Percentiles rank a stretch among this genome's conserved stretches.
These are phyloP conservation scores for Ennomos fuscantarius DNA, from an alignment of 2,888 invertebrate species.

Conservation along the genomic window DNA sequence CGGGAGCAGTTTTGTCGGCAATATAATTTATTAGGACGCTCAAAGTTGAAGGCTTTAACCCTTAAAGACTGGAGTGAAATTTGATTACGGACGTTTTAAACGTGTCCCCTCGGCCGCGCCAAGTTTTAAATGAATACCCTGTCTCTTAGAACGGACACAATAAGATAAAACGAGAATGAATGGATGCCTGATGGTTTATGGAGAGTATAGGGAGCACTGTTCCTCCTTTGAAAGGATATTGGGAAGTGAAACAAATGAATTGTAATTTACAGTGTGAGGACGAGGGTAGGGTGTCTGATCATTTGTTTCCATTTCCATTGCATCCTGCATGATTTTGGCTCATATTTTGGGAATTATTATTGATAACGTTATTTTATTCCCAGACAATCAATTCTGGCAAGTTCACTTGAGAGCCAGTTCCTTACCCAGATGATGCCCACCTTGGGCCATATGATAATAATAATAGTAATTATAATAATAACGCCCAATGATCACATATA, in stretches of 20 bases:
- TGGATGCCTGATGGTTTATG: constrained; percentile 22
- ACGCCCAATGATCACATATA: too few species aligned
- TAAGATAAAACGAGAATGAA: constrained; percentile 33
- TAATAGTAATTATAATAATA: too few species aligned
- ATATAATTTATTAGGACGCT: constrained; percentile 84
- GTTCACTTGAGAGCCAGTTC: too few species aligned
- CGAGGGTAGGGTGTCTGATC: constrained; percentile 54
- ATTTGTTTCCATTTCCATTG: constrained; percentile 61
- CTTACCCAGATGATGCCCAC: too few species aligned
- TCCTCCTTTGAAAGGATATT: constrained; percentile 44
- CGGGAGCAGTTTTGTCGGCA: constrained; percentile 83
- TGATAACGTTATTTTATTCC: too few species aligned
- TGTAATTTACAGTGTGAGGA: constrained; percentile 23
- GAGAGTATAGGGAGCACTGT: constrained; percentile 15
- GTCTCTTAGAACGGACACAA: constrained; percentile 50
- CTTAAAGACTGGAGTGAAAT: constrained; percentile 83
- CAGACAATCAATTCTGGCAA: too few species aligned
- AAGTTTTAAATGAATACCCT: constrained; percentile 76
- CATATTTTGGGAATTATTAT: constrained; percentile 1
- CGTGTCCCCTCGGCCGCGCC: constrained; percentile 72
- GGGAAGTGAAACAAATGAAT: constrained; percentile 49
- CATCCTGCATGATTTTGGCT: constrained; percentile 42
- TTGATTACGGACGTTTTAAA: constrained; percentile 81
- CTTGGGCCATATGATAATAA: too few species aligned
- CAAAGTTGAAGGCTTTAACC: constrained; percentile 81